These are phyloP conservation scores for Antedon bifida DNA, from an alignment of 35 echinoderm and acorn worm species.

Conservation along the genomic window DNA sequence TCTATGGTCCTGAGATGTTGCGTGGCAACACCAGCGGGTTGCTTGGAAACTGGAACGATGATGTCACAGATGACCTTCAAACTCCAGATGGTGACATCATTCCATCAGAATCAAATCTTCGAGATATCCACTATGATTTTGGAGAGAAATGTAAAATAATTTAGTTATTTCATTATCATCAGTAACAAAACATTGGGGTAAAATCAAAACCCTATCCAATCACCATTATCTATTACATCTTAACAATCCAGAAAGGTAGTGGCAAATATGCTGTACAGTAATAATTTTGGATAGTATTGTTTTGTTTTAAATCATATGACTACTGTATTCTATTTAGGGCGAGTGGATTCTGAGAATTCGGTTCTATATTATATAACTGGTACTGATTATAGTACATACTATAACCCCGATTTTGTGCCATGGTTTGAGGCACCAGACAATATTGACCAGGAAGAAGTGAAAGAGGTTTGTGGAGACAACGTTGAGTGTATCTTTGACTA, in stretches of 20 bases:
- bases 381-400: no score
- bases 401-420: neutral
- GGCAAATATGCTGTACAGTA: no score
- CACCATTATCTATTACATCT: no score
- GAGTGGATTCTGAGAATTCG: neutral
- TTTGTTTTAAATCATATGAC: no score
- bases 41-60: neutral
- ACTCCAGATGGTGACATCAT: neutral
- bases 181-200: no score
- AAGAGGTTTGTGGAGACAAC: neutral
- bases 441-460: neutral
- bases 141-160: neutral
- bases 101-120: neutral
- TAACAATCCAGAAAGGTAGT: no score
- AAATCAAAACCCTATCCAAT: no score
- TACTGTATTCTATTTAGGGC: neutral
- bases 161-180: no score
- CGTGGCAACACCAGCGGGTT: neutral
- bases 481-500: constrained; percentile 1
- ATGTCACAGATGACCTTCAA: neutral
- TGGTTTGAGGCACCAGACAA: neutral
- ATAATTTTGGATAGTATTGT: no score
- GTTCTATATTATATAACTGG: neutral
- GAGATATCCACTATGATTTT: neutral
- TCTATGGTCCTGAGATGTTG: neutral